Evolutionary conservation across 2,113 vertebrate genomes (phyloP), one percentile per base, ranked within the genome.

Genomic region (Dipodomys ordii): DNA sequence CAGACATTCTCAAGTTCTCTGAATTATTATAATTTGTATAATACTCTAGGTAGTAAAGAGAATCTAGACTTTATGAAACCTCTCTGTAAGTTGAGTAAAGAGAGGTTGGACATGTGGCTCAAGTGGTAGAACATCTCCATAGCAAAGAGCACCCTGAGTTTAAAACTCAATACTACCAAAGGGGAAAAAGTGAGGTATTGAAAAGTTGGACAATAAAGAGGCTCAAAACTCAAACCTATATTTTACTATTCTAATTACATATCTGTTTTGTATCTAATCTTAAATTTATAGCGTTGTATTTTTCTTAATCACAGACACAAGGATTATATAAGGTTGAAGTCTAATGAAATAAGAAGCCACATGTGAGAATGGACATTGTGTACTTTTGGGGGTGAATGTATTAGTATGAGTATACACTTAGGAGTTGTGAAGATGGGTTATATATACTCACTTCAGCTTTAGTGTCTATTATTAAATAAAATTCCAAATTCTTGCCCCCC

Each of bases 191-290:
- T 49, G 10, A 90, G 74, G 16, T 7, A 62, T 90, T 86, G 44
- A 86, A 12, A 82, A 8, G 0, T 46, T 92, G 15, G 16, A 68
- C 30, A 92, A 57, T 27, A 72, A 64, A 78, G 46, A 81, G 68
- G 39, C 39, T 39, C 39, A 39, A 39, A 39, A 39, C 39, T 39
- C 39, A 39, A 39, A 39, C 4, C 39, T 39, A 39, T 39, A 39
- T 83, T 94, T 94, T 32, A 80, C 62, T 22, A 85, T 80, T 79
- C 19, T 88, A 80, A 88, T 49, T 30, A 39, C 10, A 74, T 62
- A 27, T 35, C 68, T 3, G 88, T 77, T 94, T 27, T 94, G 35
- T 68, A 74, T 28, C 35, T 76, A 86, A 62, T 30, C 1, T 94
- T 67, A 30, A 1, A 16, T 81, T 76, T 67, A 30, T n/a, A 82